phyloP scores from a whole-genome alignment of 2,888 invertebrate genomes.

The Nemotelus pantherinus region DNA sequence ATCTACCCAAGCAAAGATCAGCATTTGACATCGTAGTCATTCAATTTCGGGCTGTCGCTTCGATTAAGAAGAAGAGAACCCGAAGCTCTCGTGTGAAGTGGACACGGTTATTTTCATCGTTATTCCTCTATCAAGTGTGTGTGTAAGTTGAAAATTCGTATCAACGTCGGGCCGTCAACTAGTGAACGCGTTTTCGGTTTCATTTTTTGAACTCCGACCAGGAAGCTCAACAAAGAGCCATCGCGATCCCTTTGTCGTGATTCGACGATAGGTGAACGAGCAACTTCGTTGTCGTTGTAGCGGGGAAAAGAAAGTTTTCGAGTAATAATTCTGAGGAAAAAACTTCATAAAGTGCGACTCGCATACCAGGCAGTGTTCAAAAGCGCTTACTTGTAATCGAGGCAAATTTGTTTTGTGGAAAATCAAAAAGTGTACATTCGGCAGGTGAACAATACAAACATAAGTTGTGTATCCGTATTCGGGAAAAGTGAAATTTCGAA shows the following conservation, averaged over 20 bases:
- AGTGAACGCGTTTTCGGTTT: neutral
- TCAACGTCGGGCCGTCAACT: neutral
- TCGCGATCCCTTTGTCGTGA: constrained; percentile 27
- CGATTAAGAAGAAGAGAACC: constrained; percentile 20
- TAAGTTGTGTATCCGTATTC: neutral
- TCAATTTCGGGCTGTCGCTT: constrained; percentile 30
- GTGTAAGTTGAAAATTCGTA: neutral
- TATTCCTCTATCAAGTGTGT: constrained; percentile 7
- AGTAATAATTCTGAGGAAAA: neutral
- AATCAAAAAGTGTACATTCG: constrained; percentile 4
- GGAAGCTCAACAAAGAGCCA: neutral
- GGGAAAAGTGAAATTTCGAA: constrained; percentile 43
- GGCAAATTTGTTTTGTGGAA: constrained; percentile 26
- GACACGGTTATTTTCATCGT: constrained; percentile 27
- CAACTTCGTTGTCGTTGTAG: neutral
- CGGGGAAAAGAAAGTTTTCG: constrained; percentile 18
- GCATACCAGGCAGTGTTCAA: neutral
- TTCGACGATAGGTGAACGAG: neutral
- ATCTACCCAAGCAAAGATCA: no score
- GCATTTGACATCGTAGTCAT: neutral
- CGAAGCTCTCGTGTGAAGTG: constrained; percentile 30
- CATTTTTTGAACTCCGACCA: neutral
- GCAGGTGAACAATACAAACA: constrained; percentile 2
- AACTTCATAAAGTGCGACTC: constrained; percentile 21
- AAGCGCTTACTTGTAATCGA: neutral